Conservation (phyloP, 2,888 invertebrate species). For the Nomada fabriciana region DNA sequence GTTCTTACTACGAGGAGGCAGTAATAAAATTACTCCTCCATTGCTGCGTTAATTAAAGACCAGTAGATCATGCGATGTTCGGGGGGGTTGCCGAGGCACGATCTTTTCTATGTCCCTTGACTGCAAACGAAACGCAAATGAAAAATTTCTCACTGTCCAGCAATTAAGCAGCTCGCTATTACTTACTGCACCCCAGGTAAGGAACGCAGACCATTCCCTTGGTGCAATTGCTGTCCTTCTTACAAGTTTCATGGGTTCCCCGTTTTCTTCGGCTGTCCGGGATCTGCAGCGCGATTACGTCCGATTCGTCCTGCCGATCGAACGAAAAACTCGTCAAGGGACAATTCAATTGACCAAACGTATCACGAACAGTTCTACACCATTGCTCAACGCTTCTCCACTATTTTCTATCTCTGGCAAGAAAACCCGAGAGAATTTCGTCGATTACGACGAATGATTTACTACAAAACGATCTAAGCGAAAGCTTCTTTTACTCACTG, state of each 20-base stretch:
- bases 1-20: neutral
- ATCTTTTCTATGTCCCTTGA: constrained; percentile 42
- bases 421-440: neutral
- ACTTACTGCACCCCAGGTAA: constrained; percentile 60
- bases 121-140: constrained; percentile 27
- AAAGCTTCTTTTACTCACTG: constrained; percentile 58
- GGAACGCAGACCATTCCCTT: constrained; percentile 58
- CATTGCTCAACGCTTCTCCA: neutral
- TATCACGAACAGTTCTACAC: neutral
- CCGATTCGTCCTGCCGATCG: constrained; percentile 59
- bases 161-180: neutral
- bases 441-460: constrained; percentile 5
- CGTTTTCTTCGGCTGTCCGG: constrained; percentile 65
- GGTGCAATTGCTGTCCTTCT: constrained; percentile 62
- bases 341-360: neutral
- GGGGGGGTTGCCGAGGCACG: neutral
- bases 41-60: neutral
- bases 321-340: neutral
- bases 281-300: constrained; percentile 70
- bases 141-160: no score
- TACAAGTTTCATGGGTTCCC: constrained; percentile 60
- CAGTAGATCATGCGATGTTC: neutral
- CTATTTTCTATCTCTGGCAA: neutral
- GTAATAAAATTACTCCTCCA: neutral
- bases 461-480: constrained; percentile 14